phyloP scores from a whole-genome alignment of 2,888 invertebrate species.

The Bhutanitis thaidina region DNA sequence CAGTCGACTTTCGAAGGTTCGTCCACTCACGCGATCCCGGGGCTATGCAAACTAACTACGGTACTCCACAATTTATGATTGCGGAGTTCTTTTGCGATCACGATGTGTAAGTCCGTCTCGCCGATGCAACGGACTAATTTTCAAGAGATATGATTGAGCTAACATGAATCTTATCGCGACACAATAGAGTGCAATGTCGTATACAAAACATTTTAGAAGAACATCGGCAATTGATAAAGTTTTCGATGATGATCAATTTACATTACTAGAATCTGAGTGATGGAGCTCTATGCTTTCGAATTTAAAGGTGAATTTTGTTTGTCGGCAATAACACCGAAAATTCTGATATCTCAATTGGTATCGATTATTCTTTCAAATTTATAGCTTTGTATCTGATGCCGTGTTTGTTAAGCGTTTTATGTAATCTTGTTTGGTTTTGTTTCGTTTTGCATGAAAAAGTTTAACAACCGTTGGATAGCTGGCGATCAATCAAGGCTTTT shows the following conservation, averaged over 20 bases:
- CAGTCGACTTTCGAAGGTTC: slow-evolving; percentile 36
- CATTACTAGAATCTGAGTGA: slow-evolving; percentile 25
- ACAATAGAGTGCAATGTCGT: slow-evolving; percentile 24
- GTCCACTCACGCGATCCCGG: slow-evolving; percentile 47
- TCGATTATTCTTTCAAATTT: slow-evolving; percentile 51
- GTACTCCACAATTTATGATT: slow-evolving; percentile 55
- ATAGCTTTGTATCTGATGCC: slow-evolving; percentile 46
- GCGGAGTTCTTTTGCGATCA: slow-evolving; percentile 44
- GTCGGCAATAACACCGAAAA: slow-evolving; percentile 28
- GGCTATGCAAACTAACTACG: slow-evolving; percentile 56
- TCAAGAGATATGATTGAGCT: slow-evolving; percentile 16
- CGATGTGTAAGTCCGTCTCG: slow-evolving; percentile 65
- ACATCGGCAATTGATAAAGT: slow-evolving; percentile 36
- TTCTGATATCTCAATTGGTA: slow-evolving; percentile 62
- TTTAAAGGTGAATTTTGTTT: slow-evolving; percentile 35
- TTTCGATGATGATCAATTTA: slow-evolving; percentile 35
- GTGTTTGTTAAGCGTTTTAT: slow-evolving; percentile 46
- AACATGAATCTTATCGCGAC: slow-evolving; percentile 14
- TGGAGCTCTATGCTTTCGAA: slow-evolving; percentile 26
- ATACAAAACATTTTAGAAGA: slow-evolving; percentile 20
- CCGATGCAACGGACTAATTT: slow-evolving; percentile 23
- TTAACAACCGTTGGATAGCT: slow-evolving; percentile 19
- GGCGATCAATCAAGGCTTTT: slow-evolving; percentile 20
- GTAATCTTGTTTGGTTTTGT: slow-evolving; percentile 24
- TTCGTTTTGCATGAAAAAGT: slow-evolving; percentile 19